Evolutionary conservation across 2,113 vertebrate species (phyloP).

Genomic region (Aegotheles bennettii): DNA sequence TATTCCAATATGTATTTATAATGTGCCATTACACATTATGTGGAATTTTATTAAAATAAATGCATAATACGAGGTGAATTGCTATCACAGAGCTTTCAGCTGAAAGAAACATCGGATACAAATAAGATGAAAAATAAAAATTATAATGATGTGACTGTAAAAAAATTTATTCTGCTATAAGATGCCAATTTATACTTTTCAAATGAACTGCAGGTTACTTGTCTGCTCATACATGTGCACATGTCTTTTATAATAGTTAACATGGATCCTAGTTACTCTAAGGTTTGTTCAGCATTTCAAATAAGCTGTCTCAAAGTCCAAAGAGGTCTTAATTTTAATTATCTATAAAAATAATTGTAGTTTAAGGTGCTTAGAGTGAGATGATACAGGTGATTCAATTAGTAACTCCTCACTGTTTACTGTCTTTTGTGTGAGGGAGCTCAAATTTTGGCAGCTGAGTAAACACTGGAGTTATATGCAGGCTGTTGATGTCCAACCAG

Average conservation of each 20-base stretch:
- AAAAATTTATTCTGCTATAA: background rate
- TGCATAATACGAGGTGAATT: background rate
- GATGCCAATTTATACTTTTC: background rate
- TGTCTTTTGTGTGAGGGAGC: background rate
- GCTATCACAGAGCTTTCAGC: background rate
- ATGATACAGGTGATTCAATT: background rate
- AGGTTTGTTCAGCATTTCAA: background rate
- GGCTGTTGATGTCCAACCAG: background rate
- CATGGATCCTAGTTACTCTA: accelerated
- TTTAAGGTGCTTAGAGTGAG: background rate
- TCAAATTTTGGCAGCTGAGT: background rate
- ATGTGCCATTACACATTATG: background rate
- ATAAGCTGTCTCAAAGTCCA: background rate
- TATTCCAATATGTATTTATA: background rate
- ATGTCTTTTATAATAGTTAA: background rate
- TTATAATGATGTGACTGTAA: background rate
- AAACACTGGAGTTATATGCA: background rate
- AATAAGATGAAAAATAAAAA: background rate
- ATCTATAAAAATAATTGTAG: background rate
- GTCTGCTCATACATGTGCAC: background rate
- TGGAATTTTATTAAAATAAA: background rate
- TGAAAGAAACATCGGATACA: background rate
- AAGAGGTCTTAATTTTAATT: background rate
- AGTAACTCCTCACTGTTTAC: background rate
- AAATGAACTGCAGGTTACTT: background rate